These are phyloP conservation scores for Arctia plantaginis DNA, from an alignment of 2,888 invertebrate genomes.

Conservation along the genomic window DNA sequence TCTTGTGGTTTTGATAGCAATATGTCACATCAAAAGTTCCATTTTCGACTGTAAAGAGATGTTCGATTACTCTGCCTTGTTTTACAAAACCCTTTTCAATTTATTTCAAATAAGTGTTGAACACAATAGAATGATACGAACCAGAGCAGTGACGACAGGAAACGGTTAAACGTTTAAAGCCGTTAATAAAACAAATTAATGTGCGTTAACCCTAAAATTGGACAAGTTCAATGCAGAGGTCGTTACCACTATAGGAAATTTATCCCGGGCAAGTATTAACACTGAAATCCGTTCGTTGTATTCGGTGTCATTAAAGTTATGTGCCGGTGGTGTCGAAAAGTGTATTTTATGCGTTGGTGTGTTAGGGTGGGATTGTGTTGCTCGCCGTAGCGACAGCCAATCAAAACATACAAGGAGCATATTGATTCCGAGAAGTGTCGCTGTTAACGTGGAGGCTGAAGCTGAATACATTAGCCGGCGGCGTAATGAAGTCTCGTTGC, in stretches of 20 bases:
- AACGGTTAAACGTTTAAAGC: constrained; percentile 81
- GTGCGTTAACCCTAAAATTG: constrained; percentile 85
- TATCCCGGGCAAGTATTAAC: constrained; percentile 84
- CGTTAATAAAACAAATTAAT: constrained; percentile 86
- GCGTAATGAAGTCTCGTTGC: constrained; percentile 86
- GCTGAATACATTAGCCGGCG: constrained; percentile 87
- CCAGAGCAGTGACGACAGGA: constrained; percentile 76
- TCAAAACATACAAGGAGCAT: constrained; percentile 87
- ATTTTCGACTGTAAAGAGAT: constrained; percentile 30
- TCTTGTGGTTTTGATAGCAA: constrained; percentile 48
- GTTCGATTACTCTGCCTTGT: constrained; percentile 21
- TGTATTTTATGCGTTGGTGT: constrained; percentile 68
- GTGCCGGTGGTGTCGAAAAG: constrained; percentile 59
- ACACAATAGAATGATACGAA: constrained; percentile 69
- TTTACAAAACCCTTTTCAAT: constrained; percentile 30
- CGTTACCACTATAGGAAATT: constrained; percentile 85
- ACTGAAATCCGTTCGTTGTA: constrained; percentile 86
- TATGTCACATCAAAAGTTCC: constrained; percentile 38
- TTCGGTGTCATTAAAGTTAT: constrained; percentile 83
- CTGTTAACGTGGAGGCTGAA: constrained; percentile 87
- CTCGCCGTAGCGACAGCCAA: constrained; percentile 73
- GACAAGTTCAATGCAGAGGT: constrained; percentile 86
- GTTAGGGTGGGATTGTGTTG: constrained; percentile 70
- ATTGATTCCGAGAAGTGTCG: constrained; percentile 87
- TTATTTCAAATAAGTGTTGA: constrained; percentile 37